Percentiles rank a stretch among this genome's conserved stretches.
Evolutionary conservation across 1,140 invertebrate species (phyloP).

Genomic region (Elymnias hypermnestra): DNA sequence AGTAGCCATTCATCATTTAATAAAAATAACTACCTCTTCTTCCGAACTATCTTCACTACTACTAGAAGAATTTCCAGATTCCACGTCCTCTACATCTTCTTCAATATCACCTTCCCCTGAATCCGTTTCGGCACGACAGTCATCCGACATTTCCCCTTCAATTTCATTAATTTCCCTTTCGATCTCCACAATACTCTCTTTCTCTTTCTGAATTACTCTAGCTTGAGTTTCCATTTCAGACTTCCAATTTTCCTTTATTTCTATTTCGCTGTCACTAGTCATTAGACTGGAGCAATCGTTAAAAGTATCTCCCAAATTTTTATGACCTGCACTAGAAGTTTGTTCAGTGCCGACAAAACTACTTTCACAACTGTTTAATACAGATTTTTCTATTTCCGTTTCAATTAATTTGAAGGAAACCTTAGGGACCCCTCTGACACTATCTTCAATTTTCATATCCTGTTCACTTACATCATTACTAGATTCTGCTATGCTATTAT

Average conservation of each 20-base stretch:
- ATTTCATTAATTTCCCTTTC: conserved; percentile 60
- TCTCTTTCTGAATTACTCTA: conserved; percentile 54
- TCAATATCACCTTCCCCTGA: conserved; percentile 20
- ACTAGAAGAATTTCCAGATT: no score
- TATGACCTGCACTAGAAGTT: conserved; percentile 15
- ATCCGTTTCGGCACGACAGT: conserved; percentile 25
- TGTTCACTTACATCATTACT: conserved; percentile 10
- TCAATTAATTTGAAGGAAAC: conserved; percentile 32
- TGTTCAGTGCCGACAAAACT: conserved; percentile 33
- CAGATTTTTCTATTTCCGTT: conserved; percentile 42
- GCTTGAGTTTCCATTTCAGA: conserved; percentile 28
- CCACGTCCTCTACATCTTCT: conserved; percentile 22
- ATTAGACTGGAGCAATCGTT: conserved; percentile 47
- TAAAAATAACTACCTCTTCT: conserved; percentile 13
- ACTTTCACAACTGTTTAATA: conserved; percentile 37
- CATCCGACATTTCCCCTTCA: conserved; percentile 48
- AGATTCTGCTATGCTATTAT: conserved; percentile 31
- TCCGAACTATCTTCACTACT: conserved; percentile 21
- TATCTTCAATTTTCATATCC: not conserved
- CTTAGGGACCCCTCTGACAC: conserved; percentile 6
- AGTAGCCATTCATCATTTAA: no score
- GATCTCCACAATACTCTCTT: conserved; percentile 60
- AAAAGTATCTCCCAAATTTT: conserved; percentile 6
- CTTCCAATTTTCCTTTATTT: conserved; percentile 40
- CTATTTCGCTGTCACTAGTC: conserved; percentile 57